Evolutionary conservation across 2,888 invertebrate genomes (phyloP), one percentile per base, ranked within the genome.

Genomic region (Petrolisthes manimaculis): DNA sequence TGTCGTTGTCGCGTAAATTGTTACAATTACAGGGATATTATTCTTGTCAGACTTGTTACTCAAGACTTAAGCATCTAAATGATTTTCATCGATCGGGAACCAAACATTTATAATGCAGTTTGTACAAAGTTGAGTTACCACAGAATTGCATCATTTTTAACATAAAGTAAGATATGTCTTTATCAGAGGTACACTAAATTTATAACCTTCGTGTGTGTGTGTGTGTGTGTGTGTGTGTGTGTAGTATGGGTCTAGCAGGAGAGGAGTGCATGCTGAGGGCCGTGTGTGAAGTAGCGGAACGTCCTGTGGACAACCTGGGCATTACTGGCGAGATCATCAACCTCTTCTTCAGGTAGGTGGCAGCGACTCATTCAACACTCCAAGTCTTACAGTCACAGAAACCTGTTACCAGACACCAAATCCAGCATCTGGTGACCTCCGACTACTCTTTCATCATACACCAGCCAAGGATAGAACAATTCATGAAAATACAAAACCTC

Each of bases 321-420:
- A n/a, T 89, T 55, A 83, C 81, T 9, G 89, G 89, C 4, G 87
- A 89, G 54, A 71, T 89, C 82, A 67, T 89, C 74, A 89, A 89
- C 67, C 79, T 89, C 37, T 89, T 89, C 83, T 83, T 89, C 77
- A 87, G 87, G 89, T 89, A 75, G n/a, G 9, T 75, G 37, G n/a
- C 37, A 3, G 21, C 9, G 21, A 1, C n/a, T 18, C 37, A 75
- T 75, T 18, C 37, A 75, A 24, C 12, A 12, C 9, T 18, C 21
- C 37, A 75, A 18, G 9, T 9, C 2, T 75, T 24, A 18, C 21
- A 9, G 9, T n/a, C 21, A 21, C 6, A 21, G n/a, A 21, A 75
- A 6, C 8, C 37, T 21, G 5, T 18, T 4, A 79, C 51, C 24
- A 51, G 51, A 14, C 14, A 51, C 12, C 24, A n/a, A n/a, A 81